Evolutionary conservation across 2,888 invertebrate species (phyloP).

Genomic region (Papilio elwesi): DNA sequence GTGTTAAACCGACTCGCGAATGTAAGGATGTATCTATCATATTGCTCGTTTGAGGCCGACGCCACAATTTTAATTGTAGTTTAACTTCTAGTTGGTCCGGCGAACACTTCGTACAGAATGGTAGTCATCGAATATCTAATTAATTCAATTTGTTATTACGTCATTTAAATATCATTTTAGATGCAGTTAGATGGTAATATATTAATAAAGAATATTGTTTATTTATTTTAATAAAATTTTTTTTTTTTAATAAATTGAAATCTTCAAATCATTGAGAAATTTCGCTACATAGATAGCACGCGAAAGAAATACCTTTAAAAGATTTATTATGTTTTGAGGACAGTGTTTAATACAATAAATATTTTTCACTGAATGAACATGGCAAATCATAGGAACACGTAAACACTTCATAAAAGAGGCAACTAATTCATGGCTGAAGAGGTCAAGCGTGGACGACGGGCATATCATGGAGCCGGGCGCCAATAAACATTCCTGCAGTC

Average conservation of each 20-base stretch:
- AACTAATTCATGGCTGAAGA: conserved; percentile 24
- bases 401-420: conserved; percentile 5
- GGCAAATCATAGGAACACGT: conserved; percentile 1
- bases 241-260: too few species aligned
- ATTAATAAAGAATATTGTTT: too few species aligned
- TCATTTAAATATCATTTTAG: too few species aligned
- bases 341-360: neutral
- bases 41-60: conserved; percentile 17
- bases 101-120: too few species aligned
- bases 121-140: too few species aligned
- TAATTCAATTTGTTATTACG: too few species aligned
- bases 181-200: too few species aligned
- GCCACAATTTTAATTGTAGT: neutral
- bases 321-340: too few species aligned
- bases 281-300: too few species aligned
- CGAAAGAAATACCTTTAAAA: too few species aligned
- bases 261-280: too few species aligned
- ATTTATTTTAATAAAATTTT: too few species aligned
- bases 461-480: conserved; percentile 48
- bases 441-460: conserved; percentile 30
- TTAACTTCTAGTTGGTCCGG: neutral
- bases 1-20: conserved; percentile 71
- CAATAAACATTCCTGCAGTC: conserved; percentile 79
- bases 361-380: neutral
- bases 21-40: conserved; percentile 68